Evolutionary conservation across 2,888 invertebrate species (phyloP).

Genomic region (Kuschelorhynchus macadamiae): DNA sequence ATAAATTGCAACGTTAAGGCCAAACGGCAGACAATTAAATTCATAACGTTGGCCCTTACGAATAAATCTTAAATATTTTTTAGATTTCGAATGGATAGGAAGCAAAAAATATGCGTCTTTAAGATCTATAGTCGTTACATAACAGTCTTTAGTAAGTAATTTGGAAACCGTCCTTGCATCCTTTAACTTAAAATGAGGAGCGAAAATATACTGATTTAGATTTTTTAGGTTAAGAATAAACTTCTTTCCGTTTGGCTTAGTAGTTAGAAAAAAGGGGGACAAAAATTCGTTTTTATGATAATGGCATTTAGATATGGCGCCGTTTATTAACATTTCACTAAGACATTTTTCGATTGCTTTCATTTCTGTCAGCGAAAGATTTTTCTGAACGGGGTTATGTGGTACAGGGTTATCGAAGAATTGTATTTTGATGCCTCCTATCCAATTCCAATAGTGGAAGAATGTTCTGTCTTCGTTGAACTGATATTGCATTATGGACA

Average conservation of each 20-base stretch:
- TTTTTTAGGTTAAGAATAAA: slow-evolving; percentile 16
- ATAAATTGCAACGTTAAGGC: not conserved
- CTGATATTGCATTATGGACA: no score
- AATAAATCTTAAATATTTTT: slow-evolving; percentile 9
- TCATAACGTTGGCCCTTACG: not conserved
- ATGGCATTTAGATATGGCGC: no score
- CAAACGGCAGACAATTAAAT: slow-evolving; percentile 12
- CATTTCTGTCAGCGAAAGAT: no score
- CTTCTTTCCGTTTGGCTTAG: slow-evolving; percentile 29
- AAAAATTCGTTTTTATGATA: no score
- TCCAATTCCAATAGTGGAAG: no score
- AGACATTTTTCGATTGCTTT: no score
- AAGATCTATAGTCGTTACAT: slow-evolving; percentile 7
- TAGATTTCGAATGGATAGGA: not conserved
- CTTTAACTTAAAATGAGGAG: slow-evolving; percentile 33
- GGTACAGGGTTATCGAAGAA: no score
- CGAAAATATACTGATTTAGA: slow-evolving; percentile 17
- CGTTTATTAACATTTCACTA: no score
- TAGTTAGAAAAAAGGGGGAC: no score
- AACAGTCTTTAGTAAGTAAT: slow-evolving; percentile 1
- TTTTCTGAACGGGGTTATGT: no score
- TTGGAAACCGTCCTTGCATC: not conserved
- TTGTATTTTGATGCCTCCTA: no score
- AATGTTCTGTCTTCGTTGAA: no score
- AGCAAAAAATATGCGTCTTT: slow-evolving; percentile 2